Evolutionary conservation across 2,113 vertebrate species (phyloP), one percentile per base, ranked within the genome.

Genomic region (Eidolon helvum): DNA sequence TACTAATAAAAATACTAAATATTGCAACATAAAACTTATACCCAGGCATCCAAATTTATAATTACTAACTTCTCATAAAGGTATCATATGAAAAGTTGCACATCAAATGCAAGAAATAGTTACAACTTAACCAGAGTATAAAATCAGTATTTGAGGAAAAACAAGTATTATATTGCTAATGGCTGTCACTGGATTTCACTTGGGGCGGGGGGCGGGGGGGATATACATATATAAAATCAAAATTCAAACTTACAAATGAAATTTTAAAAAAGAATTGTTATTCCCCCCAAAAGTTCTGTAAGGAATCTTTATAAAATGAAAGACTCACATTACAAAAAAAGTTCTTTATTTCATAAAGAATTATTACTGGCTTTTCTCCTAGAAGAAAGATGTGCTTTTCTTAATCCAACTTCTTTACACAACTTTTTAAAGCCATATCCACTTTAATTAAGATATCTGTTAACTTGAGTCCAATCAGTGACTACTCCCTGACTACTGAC

Each of bases 131-230:
- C 50, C 48, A 77, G 63, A 28, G 18, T 16, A 93, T 71, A 84
- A 94, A 77, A 72, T 45, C 24, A 71, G 21, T 61, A 79, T 91
- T 80, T 55, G 30, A 90, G 15, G 48, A 88, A 82, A 97, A 85
- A 53, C 0, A 82, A 74, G 10, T 21, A 78, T 66, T 87, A 78
- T 57, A 55, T 16, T 55, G 14, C 86, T 40, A 43, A 77, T 83
- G 40, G 66, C 14, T 43, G 7, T 65, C 45, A 94, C 0, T 79
- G 8, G 24, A 4, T 66, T 90, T 68, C 21, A 94, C 12, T 63
- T 92, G 53, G 66, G 33, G 38, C 16, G 66, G 33, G 38, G 22
- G 26, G 45, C 10, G 7, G 45, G 45, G 53, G 43, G 43, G 8
- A 43, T 43, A 43, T 43, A 43, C 8, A 43, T 43, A 43, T 43